Base-by-base conservation (phyloP, 2,797 vertebrate species). In the Enteromius fasciolatus region DNA sequence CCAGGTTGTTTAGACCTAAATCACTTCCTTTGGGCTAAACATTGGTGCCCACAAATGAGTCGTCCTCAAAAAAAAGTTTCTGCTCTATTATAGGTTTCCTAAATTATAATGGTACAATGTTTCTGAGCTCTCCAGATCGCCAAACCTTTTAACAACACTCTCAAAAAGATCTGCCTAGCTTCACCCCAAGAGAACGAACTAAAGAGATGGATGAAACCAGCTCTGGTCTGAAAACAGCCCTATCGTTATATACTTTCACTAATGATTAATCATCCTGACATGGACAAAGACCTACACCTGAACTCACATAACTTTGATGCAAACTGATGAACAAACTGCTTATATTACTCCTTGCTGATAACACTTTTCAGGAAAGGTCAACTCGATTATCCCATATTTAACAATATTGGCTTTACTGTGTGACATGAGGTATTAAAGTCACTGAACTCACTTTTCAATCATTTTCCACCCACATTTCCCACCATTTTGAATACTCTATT, bases 1-100 rank as follows among this genome's bases (percentile, higher is more conserved):
- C 73, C 48, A 44, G 64, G 73, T 68, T 76, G 81, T 82, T 76
- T 59, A 36, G 81, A 76, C 63, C 6, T 54, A 44, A 76, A 82
- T 82, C 72, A 67, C 50, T 57, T 82, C 81, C 81, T 82, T 46
- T 59, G 81, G 81, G 63, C 73, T 57, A 82, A 54, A 82, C 72
- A 59, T n/a, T 41, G 17, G 25, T 11, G 23, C 25, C 73, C 15
- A 41, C 50, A 39, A 39, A 39, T 25, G 52, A 79, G 11, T 66
- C 5, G 0, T 64, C 61, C 63, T 76, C 33, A 57, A 48, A 67
- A 67, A 82, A 50, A 59, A 33, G 33, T 57, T 68, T 76, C n/a
- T 15, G 70, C 33, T 75, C 31, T 75, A 66, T 39, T 66, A 74
- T 52, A 64, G 33, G 33, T 57, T 80, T 57, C 31, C n/a, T 20